These are phyloP conservation scores for Plutomurus gul DNA, from an alignment of 1,140 invertebrate species.

Conservation along the genomic window DNA sequence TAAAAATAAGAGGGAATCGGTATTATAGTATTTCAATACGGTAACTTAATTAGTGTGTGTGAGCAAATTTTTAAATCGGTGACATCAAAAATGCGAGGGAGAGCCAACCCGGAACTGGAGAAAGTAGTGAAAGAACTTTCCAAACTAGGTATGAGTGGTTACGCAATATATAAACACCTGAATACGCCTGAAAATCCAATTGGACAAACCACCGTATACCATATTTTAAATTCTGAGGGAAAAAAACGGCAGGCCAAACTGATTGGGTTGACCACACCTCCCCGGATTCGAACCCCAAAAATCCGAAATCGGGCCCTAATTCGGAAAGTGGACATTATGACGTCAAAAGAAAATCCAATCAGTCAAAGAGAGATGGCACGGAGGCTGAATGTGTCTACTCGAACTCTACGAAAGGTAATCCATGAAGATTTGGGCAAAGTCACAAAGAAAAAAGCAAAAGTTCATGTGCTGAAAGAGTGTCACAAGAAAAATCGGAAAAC, in stretches of 20 bases:
- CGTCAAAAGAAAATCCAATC: background rate
- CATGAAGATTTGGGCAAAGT: background rate
- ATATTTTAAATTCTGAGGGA: background rate
- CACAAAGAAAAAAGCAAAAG: background rate
- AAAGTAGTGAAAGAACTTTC: background rate
- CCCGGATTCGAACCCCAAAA: background rate
- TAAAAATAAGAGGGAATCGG: no score
- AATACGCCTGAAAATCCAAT: background rate
- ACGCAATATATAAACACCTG: background rate
- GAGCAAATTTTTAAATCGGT: no score
- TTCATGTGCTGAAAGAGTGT: background rate
- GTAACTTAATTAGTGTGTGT: no score
- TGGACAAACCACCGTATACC: background rate
- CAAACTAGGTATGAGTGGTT: background rate
- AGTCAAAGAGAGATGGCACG: background rate
- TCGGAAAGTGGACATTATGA: background rate
- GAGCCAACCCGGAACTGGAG: no score
- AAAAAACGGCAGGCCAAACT: background rate
- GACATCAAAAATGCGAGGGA: no score
- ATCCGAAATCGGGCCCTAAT: background rate
- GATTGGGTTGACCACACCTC: background rate
- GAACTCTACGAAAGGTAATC: background rate
- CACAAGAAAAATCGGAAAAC: background rate
- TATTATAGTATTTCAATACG: no score
- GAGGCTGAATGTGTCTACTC: background rate